Conservation (phyloP, 2,113 vertebrate species). For the Salvator merianae region DNA sequence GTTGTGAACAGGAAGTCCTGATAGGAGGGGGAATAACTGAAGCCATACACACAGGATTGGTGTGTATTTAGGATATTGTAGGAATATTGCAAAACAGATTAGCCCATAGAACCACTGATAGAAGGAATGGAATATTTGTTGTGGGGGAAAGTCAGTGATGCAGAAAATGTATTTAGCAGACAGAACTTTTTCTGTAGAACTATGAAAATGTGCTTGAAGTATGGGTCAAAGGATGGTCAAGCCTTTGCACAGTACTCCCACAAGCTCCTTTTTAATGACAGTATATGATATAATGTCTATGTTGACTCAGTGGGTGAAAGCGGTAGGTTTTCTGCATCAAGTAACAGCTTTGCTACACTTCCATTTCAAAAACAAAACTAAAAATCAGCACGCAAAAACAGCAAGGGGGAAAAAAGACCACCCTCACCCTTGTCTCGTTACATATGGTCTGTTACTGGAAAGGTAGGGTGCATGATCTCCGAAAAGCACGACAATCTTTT, state of each 20-base stretch:
- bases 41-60: not conserved
- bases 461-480: not conserved
- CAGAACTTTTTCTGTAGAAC: not conserved
- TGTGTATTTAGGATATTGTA: not conserved
- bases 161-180: constrained; percentile 59
- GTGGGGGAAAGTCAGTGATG: constrained; percentile 17
- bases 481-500: not conserved
- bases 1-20: not conserved
- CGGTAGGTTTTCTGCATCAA: not conserved
- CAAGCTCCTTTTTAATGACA: not conserved
- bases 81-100: constrained; percentile 43
- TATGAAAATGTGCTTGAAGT: not conserved
- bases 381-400: too few relatives aligned
- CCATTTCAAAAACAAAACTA: not conserved
- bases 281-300: not conserved
- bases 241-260: not conserved
- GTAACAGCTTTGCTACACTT: not conserved
- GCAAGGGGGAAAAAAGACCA: too few relatives aligned
- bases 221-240: not conserved
- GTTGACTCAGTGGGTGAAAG: not conserved
- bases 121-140: constrained; percentile 30
- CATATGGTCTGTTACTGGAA: too few relatives aligned
- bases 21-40: not conserved
- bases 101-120: constrained; percentile 47
- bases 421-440: not conserved